Evolutionary conservation across 92 coral and sea anemone genomes (phyloP), one percentile per base, ranked within the genome.

Genomic region (Micromussa lordhowensis): DNA sequence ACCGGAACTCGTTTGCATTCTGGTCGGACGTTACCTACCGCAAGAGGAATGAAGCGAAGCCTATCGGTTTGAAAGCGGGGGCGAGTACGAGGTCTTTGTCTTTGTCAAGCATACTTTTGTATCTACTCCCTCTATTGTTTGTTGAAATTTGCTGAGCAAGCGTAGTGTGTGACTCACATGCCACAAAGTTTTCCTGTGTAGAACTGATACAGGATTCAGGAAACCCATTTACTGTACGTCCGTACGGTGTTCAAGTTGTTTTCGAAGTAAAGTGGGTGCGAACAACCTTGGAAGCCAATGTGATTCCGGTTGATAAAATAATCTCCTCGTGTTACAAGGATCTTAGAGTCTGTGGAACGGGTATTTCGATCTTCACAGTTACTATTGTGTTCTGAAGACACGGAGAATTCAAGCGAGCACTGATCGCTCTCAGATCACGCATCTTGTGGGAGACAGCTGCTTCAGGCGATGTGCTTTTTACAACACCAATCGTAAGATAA

Each of bases 21-120:
- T 63, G 31, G 29, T 83, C 88, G 88, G 88, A 85, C 77, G 82
- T 80, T 76, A 84, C 87, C 80, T 71, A 84, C 80, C 68, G 87
- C 80, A 84, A 74, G 61, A 68, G 69, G 38, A 71, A 13, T 68
- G 40, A 32, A 40, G 32, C 19, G 80, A 53, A 72, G 69, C 55
- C 15, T 21, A n/a, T 38, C 81, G 58, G 72, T 76, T 66, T 85
- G 82, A 74, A 5, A 58, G 82, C 88, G 83, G 82, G 75, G 88
- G 76, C 86, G 87, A 73, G 69, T 13, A 40, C 26, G 12, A 40
- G 28, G 29, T 51, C 85, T 72, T 83, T 83, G 87, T 83, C 30
- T 70, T 83, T 31, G 51, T 72, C 78, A 70, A 71, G 87, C 79
- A 51, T 83, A 51, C 32, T 53, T 74, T 75, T 72, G 28, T 71